phyloP scores from a whole-genome alignment of 2,113 vertebrate genomes.

The Crotophaga sulcirostris region DNA sequence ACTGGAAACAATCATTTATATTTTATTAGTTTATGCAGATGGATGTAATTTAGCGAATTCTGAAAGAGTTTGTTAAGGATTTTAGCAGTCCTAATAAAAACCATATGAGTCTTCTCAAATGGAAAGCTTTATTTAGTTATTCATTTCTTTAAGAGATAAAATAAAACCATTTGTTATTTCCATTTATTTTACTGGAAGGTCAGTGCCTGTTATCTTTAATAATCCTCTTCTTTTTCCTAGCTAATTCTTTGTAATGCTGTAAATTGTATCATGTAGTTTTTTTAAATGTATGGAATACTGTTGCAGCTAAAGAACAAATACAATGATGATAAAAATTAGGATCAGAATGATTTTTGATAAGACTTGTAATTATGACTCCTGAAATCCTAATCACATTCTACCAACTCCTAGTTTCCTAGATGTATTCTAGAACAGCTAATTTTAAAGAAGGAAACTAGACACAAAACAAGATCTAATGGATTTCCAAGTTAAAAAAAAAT shows the following conservation, averaged over 20 bases:
- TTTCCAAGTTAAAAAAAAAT: not conserved
- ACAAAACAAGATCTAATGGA: slow-evolving; percentile 12
- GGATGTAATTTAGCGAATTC: slow-evolving; percentile 68
- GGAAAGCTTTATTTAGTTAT: slow-evolving; percentile 57
- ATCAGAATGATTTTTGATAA: not conserved
- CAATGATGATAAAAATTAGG: not conserved
- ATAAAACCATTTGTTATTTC: slow-evolving; percentile 58
- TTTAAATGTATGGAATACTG: slow-evolving; percentile 1
- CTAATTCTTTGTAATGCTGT: not conserved
- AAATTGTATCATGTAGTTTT: not conserved
- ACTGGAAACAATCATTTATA: slow-evolving; percentile 41
- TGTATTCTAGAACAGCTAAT: not conserved
- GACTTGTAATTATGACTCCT: not conserved
- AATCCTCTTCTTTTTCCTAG: not conserved
- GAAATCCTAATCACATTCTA: not conserved
- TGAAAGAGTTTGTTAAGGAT: slow-evolving; percentile 64
- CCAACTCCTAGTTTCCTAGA: not conserved
- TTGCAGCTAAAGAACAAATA: not conserved
- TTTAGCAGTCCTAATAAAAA: slow-evolving; percentile 56
- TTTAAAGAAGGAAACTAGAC: not conserved
- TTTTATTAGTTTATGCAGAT: slow-evolving; percentile 72
- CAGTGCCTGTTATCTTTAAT: slow-evolving; percentile 1
- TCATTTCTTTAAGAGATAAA: slow-evolving; percentile 60
- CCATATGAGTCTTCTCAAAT: slow-evolving; percentile 65
- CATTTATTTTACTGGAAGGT: slow-evolving; percentile 12